Evolutionary conservation across 2,888 invertebrate species (phyloP), one percentile per base, ranked within the genome.

Genomic region (Sylvicola fuscatus): DNA sequence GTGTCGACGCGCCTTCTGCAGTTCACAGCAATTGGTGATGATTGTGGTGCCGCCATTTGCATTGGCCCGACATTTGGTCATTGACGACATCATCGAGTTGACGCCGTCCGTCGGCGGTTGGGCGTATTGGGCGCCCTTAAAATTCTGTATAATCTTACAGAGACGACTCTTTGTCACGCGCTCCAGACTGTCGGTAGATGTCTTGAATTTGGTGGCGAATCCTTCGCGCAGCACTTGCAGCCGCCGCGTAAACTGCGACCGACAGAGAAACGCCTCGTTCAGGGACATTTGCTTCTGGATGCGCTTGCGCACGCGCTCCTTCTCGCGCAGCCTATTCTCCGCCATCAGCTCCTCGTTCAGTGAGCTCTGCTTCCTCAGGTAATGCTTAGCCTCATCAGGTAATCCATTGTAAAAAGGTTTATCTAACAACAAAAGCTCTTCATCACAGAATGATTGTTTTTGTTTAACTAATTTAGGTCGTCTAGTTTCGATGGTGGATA

Each of bases 341-440:
- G 82, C 84, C 77, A 87, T 83, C 11, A 86, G 61, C 52, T 87
- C 87, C 52, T 87, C 87, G 49, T 87, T 87, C 40, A 89, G 65
- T 2, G 87, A 87, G 42, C 81, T 76, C 53, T 89, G 87, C 50
- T 89, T 59, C n/a, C 58, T 50, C 39, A 57, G 38, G 36, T 49
- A 51, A 12, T 46, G 39, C 66, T 71, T 48, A 27, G 45, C 40
- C 33, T 35, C 26, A 52, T 39, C 47, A 50, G n/a, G n/a, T 13
- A 29, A 6, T 10, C n/a, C 13, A 29, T 29, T 47, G 38, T 54
- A 49, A 46, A 50, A 51, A 37, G 45, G 46, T 27, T 39, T 47
- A 42, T 51, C 50, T 45, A 49, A 49, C 49, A 52, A 49, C 45
- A 50, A 49, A 46, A 44, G 47, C 39, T 59, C 59, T 16, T 82